Evolutionary conservation across 2,888 invertebrate genomes (phyloP), one percentile per base, ranked within the genome.

Genomic region (Acrobasis consociella): DNA sequence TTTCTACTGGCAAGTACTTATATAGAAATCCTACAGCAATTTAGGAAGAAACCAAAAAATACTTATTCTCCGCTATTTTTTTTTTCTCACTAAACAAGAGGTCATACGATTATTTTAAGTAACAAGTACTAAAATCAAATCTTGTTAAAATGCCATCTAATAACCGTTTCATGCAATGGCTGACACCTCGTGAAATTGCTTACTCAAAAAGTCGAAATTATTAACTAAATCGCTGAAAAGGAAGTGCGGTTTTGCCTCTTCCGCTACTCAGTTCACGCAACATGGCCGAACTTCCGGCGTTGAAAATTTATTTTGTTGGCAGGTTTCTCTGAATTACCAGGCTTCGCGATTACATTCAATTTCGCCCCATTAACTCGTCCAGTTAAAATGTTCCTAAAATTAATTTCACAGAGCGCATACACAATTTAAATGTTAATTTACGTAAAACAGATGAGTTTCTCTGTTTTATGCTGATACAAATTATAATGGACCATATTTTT

Each of bases 231-330:
- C 68, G 68, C 70, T 69, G 66, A 68, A 74, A 76, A 77, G 81
- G 80, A 80, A 76, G 75, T 74, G 69, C 71, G 77, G 78, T 78
- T 78, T 80, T 72, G 76, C 76, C 73, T 76, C 76, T 82, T 83
- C 84, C 82, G 82, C 70, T 73, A 72, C 73, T 74, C 72, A 72
- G 72, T 74, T 75, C 82, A 83, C 83, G 83, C 78, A 77, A 82
- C 77, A 76, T 75, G 73, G 72, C 68, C 66, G 71, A 69, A 69
- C 70, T 77, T 82, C 81, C 81, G 81, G 78, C 71, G 76, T 68
- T 74, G 72, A 80, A 76, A 77, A 73, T 72, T 67, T 73, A 71
- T 66, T 70, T 68, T 67, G 65, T 49, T 49, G 49, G 38, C 49
- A 55, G 49, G 38, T 55, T 62, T 49, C 55, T 15, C 10, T 61